Evolutionary conservation across 1,140 invertebrate species (phyloP).

Genomic region (Conus betulinus): DNA sequence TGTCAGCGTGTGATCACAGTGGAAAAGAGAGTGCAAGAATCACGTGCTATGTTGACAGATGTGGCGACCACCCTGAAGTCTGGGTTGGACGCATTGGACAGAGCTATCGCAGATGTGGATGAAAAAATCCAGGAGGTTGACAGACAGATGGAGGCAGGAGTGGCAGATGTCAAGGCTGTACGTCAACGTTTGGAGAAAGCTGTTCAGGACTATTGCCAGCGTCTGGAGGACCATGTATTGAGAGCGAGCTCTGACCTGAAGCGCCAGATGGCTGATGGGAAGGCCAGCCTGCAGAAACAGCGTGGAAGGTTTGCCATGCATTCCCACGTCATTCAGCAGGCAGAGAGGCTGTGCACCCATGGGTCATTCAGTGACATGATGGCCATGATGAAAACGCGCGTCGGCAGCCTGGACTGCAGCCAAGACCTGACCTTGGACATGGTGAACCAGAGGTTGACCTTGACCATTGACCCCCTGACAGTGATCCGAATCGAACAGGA

Average conservation of each 20-base stretch:
- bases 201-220: background rate
- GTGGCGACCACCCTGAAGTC: background rate
- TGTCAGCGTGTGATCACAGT: background rate
- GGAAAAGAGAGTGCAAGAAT: background rate
- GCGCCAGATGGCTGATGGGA: background rate
- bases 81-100: background rate
- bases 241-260: background rate
- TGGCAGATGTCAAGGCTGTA: background rate
- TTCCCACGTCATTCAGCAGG: background rate
- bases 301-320: background rate
- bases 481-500: background rate
- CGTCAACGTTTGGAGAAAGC: slow-evolving; percentile 6
- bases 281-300: background rate
- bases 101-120: background rate
- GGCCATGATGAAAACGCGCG: background rate
- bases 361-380: background rate
- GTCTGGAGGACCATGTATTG: background rate
- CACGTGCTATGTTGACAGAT: background rate
- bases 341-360: background rate
- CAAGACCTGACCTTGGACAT: background rate
- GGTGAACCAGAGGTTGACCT: background rate
- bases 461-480: background rate
- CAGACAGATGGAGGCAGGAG: background rate
- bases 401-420: background rate
- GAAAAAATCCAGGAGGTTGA: background rate